Conservation (phyloP, 2,797 vertebrate genomes). For the Serranus cabrilla region DNA sequence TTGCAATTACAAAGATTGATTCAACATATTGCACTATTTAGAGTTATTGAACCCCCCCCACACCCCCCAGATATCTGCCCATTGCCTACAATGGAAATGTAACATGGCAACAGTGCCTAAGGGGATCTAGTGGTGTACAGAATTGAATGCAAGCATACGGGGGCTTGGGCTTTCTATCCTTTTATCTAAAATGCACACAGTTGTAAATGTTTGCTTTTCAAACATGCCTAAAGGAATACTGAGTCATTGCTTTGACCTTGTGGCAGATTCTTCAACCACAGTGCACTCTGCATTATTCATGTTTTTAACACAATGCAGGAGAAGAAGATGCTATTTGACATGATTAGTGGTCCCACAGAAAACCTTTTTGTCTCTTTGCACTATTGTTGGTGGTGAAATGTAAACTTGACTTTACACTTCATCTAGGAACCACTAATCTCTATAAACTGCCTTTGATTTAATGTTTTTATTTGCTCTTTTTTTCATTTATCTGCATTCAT, state of each 20-base stretch:
- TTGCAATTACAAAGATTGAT: conserved; percentile 29
- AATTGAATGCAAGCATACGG: conserved; percentile 22
- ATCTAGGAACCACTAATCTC: not conserved
- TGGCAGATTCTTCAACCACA: conserved; percentile 27
- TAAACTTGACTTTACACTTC: not conserved
- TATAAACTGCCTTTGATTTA: too few relatives aligned
- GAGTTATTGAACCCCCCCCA: conserved; percentile 26
- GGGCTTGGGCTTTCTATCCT: conserved; percentile 22
- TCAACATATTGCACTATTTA: conserved; percentile 36
- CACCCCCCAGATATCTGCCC: not conserved
- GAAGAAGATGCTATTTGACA: not conserved
- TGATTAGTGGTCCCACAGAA: not conserved
- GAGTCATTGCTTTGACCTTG: conserved; percentile 53
- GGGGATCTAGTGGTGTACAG: conserved; percentile 10
- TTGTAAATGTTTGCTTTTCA: conserved; percentile 50
- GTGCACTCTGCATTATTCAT: conserved; percentile 58
- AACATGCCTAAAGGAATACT: conserved; percentile 50
- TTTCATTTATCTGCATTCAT: too few relatives aligned
- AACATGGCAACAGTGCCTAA: conserved; percentile 13
- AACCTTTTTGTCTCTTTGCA: not conserved
- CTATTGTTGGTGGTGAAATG: not conserved
- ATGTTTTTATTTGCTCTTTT: too few relatives aligned
- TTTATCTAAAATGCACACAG: conserved; percentile 49
- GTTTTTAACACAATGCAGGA: conserved; percentile 13
- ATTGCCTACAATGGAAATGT: conserved; percentile 21